phyloP scores from a whole-genome alignment of 2,888 invertebrate species.

The Xiphydria camelus region DNA sequence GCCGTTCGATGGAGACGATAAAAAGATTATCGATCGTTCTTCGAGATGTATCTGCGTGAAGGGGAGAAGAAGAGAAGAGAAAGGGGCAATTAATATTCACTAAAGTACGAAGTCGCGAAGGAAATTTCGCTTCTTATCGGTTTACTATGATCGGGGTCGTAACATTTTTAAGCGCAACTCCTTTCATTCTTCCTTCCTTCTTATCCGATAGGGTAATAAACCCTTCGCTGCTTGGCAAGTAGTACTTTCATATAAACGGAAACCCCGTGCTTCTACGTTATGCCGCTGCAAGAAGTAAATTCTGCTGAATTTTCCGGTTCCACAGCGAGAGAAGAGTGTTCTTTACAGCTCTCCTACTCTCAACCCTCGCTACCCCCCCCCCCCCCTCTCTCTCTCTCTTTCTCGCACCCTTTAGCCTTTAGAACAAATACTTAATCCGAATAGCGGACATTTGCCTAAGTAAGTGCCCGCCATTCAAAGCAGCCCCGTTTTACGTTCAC shows the following conservation, averaged over 20 bases:
- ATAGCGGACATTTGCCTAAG: constrained; percentile 54
- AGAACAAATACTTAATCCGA: constrained; percentile 56
- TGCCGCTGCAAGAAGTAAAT: constrained; percentile 37
- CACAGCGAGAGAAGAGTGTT: constrained; percentile 30
- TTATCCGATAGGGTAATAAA: constrained; percentile 1
- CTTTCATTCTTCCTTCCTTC: too few relatives aligned
- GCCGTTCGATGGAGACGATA: constrained; percentile 26
- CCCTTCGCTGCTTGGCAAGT: constrained; percentile 3
- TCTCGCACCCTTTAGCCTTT: constrained; percentile 46
- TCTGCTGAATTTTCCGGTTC: constrained; percentile 42
- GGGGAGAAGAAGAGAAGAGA: not conserved
- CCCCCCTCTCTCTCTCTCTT: constrained; percentile 20
- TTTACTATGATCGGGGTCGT: too few relatives aligned
- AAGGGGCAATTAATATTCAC: too few relatives aligned
- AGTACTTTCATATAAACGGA: constrained; percentile 28
- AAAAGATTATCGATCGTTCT: not conserved
- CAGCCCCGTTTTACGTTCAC: constrained; percentile 43
- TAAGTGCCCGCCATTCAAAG: constrained; percentile 52
- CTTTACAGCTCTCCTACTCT: constrained; percentile 35
- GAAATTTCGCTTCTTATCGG: too few relatives aligned
- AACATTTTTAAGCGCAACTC: too few relatives aligned
- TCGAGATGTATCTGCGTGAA: too few relatives aligned
- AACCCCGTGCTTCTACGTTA: constrained; percentile 33
- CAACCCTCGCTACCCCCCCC: constrained; percentile 14
- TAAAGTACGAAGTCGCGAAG: too few relatives aligned